Evolutionary conservation across 1,140 invertebrate species (phyloP).

Genomic region (Drosophila arawakana): DNA sequence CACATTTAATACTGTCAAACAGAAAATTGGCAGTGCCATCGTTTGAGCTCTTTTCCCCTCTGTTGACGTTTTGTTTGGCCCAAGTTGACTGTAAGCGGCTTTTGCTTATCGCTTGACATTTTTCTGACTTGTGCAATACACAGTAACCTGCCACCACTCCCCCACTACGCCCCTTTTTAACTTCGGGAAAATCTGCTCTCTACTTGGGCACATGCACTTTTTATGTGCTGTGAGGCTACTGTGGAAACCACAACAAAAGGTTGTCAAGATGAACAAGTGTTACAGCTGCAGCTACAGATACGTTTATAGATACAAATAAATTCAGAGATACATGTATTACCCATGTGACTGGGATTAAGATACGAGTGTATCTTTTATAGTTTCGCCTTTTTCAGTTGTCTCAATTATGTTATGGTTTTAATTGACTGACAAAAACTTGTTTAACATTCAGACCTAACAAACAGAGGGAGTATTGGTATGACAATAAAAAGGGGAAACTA

Average conservation of each 20-base stretch:
- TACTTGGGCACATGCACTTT: conserved; percentile 46
- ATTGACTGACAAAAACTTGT: conserved; percentile 11
- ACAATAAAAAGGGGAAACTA: too few relatives aligned
- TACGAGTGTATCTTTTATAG: conserved; percentile 19
- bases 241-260: conserved; percentile 50
- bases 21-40: conserved; percentile 44
- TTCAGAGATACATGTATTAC: neutral
- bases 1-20: conserved; percentile 57
- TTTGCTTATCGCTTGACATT: conserved; percentile 66
- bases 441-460: conserved; percentile 1
- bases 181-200: conserved; percentile 20
- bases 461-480: neutral
- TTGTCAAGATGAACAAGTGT: conserved; percentile 29
- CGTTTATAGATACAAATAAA: neutral
- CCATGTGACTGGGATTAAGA: conserved; percentile 20
- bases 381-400: conserved; percentile 2
- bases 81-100: conserved; percentile 60
- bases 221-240: conserved; percentile 43
- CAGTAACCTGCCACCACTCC: neutral
- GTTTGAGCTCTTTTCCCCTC: neutral
- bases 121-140: conserved; percentile 55
- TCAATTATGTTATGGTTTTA: conserved; percentile 9
- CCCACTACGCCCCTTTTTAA: neutral
- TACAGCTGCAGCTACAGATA: conserved; percentile 4
- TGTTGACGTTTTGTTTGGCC: conserved; percentile 38